Base-by-base conservation (phyloP, 2,113 vertebrate genomes). In the Nipponia nippon region DNA sequence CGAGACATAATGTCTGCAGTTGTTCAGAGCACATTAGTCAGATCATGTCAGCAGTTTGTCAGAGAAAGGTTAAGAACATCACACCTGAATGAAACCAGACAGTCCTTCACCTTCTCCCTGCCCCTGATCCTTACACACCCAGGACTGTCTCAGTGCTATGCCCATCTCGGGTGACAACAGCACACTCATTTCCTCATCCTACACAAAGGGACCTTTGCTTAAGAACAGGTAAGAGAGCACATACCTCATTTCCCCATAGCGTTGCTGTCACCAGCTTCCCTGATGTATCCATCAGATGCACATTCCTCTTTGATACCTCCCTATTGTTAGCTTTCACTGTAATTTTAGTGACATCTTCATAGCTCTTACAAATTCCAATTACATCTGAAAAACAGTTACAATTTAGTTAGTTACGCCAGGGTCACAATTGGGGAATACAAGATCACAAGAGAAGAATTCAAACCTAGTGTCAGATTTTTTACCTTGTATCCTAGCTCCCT, bases 191-290 rank as follows among this genome's bases (percentile, higher is more conserved):
- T 67, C 66, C 49, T 86, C n/a, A 13, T 36, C 56, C 49, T 50
- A 36, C 66, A 85, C 77, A 89, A 72, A 73, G 76, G 44, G 34
- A 72, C 76, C 58, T 93, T 65, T 71, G 46, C 22, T 27, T 34
- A 73, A 53, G 94, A 82, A 62, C 78, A 91, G 87, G 91, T 83
- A 95, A 87, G 58, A 73, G 32, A 79, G 78, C 36, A 98, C 98
- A 93, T 97, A 99, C 99, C 88, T 99, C 99, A 20, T 98, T 98
- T 90, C 99, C 99, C 99, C 99, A 99, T 50, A 99, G 97, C 1
- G 99, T 99, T 53, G 99, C 96, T 6, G 98, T 97, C 97, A 99
- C 99, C 97, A 99, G 59, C 92, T 99, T 99, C 89, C 99, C 99
- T 4, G 99, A 99, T 87, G 96, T 98, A 98, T 99, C 99, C 98